Base-by-base conservation (phyloP, 1,140 invertebrate genomes). In the Muscidifurax raptorellus region DNA sequence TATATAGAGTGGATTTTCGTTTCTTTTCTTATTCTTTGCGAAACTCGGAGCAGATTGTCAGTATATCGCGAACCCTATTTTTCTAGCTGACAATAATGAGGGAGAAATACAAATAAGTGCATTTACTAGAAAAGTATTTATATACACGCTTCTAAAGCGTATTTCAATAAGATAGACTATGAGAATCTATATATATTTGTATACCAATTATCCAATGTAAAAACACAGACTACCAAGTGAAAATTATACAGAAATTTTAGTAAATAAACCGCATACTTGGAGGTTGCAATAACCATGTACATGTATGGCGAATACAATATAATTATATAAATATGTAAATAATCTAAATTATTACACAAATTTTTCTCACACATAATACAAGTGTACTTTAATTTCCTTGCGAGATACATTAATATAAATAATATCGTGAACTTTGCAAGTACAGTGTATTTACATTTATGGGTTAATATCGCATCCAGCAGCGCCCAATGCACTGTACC, bases 181-280 rank as follows among this genome's bases (percentile, higher is more conserved):
- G 22, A 77, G 47, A 71, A 32, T 78, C 18, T 78, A 83, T 83
- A 83, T 78, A 83, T 83, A 83, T 78, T 77, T 69, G 2, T 83
- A 83, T n/a, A 40, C 76, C n/a, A 47, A 28, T n/a, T 13, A 69
- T 28, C 3, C 2, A n/a, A 74, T 74, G 32, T 74, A 22, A 18
- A 72, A 18, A 27, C 9, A 7, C 9, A 72, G 28, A 32, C 15
- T 10, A 27, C 12, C 3, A 72, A 30, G 28, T 18, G n/a, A 25
- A 64, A 75, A 75, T 66, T 66, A 3, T 66, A 52, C 13, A 77
- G 1, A 76, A 82, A 40, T 12, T 74, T 25, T 66, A 76, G 18
- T 4, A 28, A 36, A 2, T 30, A 76, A 67, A 22, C 47, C 30
- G 72, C 30, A 52, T 25, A 30, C n/a, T n/a, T n/a, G n/a, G 44